These are phyloP conservation scores for Anas capensis DNA, from an alignment of 2,797 vertebrate species.

Conservation along the genomic window DNA sequence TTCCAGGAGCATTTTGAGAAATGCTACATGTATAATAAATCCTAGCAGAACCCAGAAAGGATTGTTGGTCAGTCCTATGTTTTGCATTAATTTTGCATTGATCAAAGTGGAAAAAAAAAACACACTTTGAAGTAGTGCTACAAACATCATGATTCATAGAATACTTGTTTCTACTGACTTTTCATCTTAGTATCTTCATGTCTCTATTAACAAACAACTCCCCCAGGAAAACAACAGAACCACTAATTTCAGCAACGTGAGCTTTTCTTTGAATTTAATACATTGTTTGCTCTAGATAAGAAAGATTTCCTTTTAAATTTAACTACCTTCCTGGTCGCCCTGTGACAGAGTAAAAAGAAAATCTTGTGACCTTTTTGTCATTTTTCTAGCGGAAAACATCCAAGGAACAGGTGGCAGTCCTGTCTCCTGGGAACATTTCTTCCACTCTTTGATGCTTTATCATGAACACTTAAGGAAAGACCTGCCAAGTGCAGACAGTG, in stretches of 20 bases:
- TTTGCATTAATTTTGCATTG: neutral
- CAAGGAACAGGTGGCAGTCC: conserved; percentile 92
- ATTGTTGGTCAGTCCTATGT: neutral
- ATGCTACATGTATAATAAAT: neutral
- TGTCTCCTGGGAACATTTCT: conserved; percentile 98
- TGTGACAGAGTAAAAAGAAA: neutral
- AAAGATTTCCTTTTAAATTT: neutral
- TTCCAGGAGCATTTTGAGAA: neutral
- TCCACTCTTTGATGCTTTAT: conserved; percentile 96
- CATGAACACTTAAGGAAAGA: conserved; percentile 95
- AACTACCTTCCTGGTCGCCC: neutral
- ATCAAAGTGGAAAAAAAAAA: neutral
- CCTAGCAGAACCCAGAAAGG: neutral
- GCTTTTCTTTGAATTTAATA: neutral
- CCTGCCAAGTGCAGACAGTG: conserved; percentile 90
- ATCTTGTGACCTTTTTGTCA: neutral
- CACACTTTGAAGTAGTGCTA: neutral
- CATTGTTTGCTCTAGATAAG: neutral
- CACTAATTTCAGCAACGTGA: neutral
- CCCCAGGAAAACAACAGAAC: neutral
- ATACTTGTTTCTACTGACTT: neutral
- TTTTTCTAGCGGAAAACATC: conserved; percentile 89
- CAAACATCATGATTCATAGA: neutral
- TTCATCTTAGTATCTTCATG: neutral
- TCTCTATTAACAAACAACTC: neutral